Evolutionary conservation across 2,113 vertebrate genomes (phyloP), one percentile per base, ranked within the genome.

Genomic region (Azemiops feae): DNA sequence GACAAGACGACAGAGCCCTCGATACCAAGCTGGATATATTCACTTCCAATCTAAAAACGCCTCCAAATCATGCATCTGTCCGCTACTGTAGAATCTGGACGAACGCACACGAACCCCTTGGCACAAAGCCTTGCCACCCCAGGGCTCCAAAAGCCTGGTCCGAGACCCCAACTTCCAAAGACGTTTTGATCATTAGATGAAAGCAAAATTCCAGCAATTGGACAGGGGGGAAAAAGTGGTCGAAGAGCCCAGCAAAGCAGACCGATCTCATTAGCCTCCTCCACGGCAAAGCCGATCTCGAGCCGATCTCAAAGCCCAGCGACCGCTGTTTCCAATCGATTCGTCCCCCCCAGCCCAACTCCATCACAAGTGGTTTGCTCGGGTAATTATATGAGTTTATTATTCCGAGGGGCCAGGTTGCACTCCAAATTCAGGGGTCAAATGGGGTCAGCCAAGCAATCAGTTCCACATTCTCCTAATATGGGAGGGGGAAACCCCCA

Each of bases 381-480:
- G 94, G 94, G 95, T 97, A 96, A 97, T 97, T 96, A 95, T 94
- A 95, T 60, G 96, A 95, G 96, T 98, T 97, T 97, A 97, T 97
- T 97, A 96, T 96, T 96, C 95, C 94, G 96, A 95, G 97, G 96
- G 96, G 97, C 92, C 95, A 97, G 96, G 97, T 97, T 97, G 96
- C 97, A 96, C 3, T 96, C 94, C 94, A 95, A 97, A 97, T 97
- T 97, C 94, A 5, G 89, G 93, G 98, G 97, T 98, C 97, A 97
- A 95, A 95, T 30, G 54, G 95, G 94, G 27, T 94, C 95, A 53
- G 85, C 43, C 94, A 96, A 96, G 94, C 94, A 97, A 97, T 97
- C 96, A 96, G 96, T 96, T 97, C 95, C 96, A 97, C 96, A 96
- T 97, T 97, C 96, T 95, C 93, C 43, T 0, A 85, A 86, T n/a